A percentile compares a stretch with the other conserved stretches of the same genome.
Conservation (phyloP, 2,888 invertebrate genomes). For the Teleiodes luculella region DNA sequence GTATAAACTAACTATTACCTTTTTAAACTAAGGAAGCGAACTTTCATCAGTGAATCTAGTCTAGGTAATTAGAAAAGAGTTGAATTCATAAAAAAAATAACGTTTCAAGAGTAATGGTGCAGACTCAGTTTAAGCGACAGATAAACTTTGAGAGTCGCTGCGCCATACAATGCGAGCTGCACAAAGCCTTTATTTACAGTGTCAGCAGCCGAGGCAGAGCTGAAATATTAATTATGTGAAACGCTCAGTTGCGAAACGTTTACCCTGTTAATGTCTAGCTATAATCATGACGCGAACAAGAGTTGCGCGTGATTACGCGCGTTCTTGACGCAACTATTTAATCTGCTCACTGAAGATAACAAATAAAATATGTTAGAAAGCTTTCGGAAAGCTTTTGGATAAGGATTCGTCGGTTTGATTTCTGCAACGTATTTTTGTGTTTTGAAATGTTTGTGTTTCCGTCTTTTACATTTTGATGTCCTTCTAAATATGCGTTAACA, state of each 20-base stretch:
- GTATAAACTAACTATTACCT: no score
- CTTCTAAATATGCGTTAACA: no score
- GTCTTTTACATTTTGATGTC: no score
- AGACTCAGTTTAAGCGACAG: neutral
- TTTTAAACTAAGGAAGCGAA: no score
- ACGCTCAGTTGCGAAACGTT: slow-evolving; percentile 1
- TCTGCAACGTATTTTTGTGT: no score
- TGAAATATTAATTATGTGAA: slow-evolving; percentile 3
- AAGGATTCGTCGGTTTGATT: no score
- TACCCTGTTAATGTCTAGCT: neutral
- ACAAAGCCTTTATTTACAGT: slow-evolving; percentile 27
- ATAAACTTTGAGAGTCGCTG: slow-evolving; percentile 22
- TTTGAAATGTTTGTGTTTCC: no score
- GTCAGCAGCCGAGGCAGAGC: slow-evolving; percentile 17
- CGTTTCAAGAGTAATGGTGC: neutral
- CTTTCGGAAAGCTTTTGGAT: no score
- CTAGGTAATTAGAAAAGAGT: no score
- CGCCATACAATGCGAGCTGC: slow-evolving; percentile 32
- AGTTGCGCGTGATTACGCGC: neutral
- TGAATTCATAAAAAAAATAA: neutral
- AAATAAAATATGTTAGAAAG: neutral
- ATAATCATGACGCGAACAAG: neutral
- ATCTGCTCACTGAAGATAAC: no score
- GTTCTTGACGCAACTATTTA: neutral
- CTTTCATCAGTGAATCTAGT: no score